A percentile compares a stretch with the other conserved stretches of the same genome.
Evolutionary conservation across 2,113 vertebrate species (phyloP).

Genomic region (Pedetes capensis): DNA sequence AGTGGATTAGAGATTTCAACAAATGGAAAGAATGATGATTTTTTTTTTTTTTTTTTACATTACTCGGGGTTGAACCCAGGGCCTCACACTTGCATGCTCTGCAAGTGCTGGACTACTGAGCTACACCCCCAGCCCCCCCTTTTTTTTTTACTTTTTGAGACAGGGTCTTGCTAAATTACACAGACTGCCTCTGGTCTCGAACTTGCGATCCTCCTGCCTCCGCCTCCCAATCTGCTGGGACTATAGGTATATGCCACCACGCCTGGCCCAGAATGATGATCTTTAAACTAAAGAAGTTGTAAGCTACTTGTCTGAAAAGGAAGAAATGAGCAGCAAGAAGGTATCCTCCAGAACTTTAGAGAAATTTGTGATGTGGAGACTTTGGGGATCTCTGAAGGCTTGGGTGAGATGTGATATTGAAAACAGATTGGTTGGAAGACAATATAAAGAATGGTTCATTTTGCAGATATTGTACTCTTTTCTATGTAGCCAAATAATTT

Average conservation of each 20-base stretch:
- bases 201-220: too few species aligned
- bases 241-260: too few species aligned
- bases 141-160: too few species aligned
- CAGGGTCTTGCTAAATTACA: too few species aligned
- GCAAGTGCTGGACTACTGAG: too few species aligned
- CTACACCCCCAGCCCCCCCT: too few species aligned
- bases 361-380: not conserved
- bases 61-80: too few species aligned
- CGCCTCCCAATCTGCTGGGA: too few species aligned
- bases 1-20: not conserved
- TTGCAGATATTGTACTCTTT: not conserved
- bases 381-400: not conserved
- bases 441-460: not conserved
- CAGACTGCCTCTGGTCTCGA: too few species aligned
- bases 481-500: not conserved
- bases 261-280: too few species aligned
- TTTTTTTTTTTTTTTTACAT: too few species aligned
- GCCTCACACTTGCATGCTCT: too few species aligned
- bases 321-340: not conserved
- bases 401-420: not conserved
- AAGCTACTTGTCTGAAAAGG: not conserved
- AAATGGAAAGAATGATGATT: not conserved
- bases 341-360: not conserved
- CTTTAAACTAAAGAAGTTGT: not conserved
- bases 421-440: conserved; percentile 8